Conservation (phyloP, 2,113 vertebrate genomes). For the Cervus canadensis region DNA sequence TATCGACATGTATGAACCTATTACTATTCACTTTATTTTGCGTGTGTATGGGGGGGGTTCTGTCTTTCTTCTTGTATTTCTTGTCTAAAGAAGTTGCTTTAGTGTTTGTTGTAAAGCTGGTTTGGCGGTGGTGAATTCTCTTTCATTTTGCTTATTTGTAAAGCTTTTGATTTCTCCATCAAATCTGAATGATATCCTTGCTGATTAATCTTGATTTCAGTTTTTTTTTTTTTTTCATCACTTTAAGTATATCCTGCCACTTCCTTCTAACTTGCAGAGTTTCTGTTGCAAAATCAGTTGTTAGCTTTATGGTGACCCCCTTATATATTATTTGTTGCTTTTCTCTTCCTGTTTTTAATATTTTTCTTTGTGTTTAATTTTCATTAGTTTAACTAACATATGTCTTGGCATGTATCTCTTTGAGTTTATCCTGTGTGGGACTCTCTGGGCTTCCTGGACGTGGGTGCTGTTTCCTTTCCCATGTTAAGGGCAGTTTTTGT, state of each 20-base stretch:
- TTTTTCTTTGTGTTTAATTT: neutral
- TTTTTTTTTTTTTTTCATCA: neutral
- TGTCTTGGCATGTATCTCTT: neutral
- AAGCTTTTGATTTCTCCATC: neutral
- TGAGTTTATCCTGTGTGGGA: neutral
- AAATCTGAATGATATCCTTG: neutral
- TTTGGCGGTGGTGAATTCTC: neutral
- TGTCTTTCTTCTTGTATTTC: neutral
- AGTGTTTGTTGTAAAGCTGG: neutral
- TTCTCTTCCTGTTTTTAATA: neutral
- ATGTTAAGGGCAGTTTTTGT: neutral
- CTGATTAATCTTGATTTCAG: neutral
- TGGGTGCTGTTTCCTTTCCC: neutral
- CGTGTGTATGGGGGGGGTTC: neutral
- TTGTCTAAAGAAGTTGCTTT: neutral
- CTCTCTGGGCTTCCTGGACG: fast-evolving
- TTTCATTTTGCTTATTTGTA: neutral
- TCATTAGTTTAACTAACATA: neutral
- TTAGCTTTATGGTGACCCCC: neutral
- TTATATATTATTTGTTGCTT: neutral
- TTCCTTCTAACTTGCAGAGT: neutral
- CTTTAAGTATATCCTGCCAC: neutral
- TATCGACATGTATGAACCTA: neutral
- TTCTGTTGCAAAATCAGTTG: neutral
- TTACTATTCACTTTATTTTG: neutral